Conservation (phyloP, 2,797 vertebrate genomes). For the Emys orbicularis region DNA sequence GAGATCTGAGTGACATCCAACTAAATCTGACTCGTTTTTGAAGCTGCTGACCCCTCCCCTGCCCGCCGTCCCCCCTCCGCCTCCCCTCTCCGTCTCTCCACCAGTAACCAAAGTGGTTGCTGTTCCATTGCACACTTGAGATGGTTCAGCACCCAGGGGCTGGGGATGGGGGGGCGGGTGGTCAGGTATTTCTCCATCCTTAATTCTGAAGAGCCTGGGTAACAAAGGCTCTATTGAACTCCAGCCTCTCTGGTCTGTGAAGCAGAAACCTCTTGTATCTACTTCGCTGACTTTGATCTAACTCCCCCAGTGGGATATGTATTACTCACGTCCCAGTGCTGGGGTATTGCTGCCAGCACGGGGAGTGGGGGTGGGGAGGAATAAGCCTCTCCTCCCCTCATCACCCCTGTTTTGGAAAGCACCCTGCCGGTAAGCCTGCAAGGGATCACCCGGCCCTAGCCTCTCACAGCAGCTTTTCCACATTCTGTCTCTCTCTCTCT, state of each 20-base stretch:
- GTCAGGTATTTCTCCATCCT: slow-evolving; percentile 91
- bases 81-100: neutral
- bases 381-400: neutral
- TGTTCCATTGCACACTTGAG: slow-evolving; percentile 47
- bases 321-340: slow-evolving; percentile 82
- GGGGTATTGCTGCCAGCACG: slow-evolving; percentile 72
- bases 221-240: slow-evolving; percentile 96
- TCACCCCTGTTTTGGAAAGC: slow-evolving; percentile 25
- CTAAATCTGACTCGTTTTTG: slow-evolving; percentile 24
- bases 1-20: neutral
- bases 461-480: neutral
- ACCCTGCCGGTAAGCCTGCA: neutral
- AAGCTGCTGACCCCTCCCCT: neutral
- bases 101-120: slow-evolving; percentile 30
- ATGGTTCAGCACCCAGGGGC: slow-evolving; percentile 50
- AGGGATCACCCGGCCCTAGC: neutral
- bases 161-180: neutral
- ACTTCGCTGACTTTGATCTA: slow-evolving; percentile 81
- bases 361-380: neutral
- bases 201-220: slow-evolving; percentile 81
- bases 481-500: neutral
- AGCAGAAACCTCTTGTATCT: slow-evolving; percentile 87
- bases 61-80: neutral
- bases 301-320: slow-evolving; percentile 76
- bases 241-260: slow-evolving; percentile 83